Evolutionary conservation across 2,888 invertebrate species (phyloP).

Genomic region (Polia nebulosa): DNA sequence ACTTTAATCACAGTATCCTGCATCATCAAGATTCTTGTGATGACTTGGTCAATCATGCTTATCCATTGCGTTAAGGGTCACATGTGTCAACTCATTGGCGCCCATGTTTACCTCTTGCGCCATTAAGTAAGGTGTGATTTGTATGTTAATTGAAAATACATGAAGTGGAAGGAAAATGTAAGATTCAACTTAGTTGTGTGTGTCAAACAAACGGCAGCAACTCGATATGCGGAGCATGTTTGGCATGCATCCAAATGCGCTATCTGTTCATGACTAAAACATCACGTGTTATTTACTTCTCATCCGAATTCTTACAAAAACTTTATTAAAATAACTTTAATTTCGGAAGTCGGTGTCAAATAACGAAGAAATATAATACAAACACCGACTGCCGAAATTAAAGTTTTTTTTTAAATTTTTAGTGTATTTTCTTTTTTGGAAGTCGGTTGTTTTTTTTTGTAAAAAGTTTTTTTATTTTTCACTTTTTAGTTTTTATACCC

Average conservation of each 20-base stretch:
- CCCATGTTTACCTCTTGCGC: constrained; percentile 36
- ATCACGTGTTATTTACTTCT: constrained; percentile 20
- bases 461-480: too few species aligned
- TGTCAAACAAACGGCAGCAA: constrained; percentile 1
- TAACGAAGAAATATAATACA: too few species aligned
- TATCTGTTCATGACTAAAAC: constrained; percentile 35
- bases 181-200: neutral
- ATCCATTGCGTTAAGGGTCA: constrained; percentile 4
- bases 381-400: too few species aligned
- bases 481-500: too few species aligned
- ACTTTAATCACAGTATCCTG: too few species aligned
- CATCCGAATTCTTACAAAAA: constrained; percentile 28
- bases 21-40: neutral
- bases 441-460: too few species aligned
- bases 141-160: constrained; percentile 40
- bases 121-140: constrained; percentile 27
- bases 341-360: too few species aligned
- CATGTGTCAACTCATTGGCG: constrained; percentile 18
- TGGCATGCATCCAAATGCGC: constrained; percentile 32
- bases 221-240: constrained; percentile 27
- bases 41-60: neutral
- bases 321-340: too few species aligned
- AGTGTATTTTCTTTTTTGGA: too few species aligned
- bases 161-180: constrained; percentile 12
- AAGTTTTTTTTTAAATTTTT: too few species aligned